Base-by-base conservation (phyloP, 2,888 invertebrate genomes). In the Palloptera scutellata region DNA sequence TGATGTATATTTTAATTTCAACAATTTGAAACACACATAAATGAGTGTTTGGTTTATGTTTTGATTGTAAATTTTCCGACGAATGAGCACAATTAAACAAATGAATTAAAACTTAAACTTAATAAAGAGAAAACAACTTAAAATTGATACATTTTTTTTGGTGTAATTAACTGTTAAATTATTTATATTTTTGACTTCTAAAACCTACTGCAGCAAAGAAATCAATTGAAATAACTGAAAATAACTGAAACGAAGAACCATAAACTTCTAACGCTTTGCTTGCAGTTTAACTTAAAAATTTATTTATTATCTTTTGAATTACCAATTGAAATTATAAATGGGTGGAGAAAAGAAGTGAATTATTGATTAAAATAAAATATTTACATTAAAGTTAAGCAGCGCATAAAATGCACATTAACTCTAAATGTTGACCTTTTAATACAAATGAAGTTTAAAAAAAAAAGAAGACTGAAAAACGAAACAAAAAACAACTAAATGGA, bases 301-400 rank as follows among this genome's bases (percentile, higher is more conserved):
- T 13, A 53, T 8, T 61, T 61, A 62, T n/a, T n/a, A n/a, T n/a
- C n/a, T 67, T 58, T 70, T 65, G 69, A 73, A 62, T 68, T 72
- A 70, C 71, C 69, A 73, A 73, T 74, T 75, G 69, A 79, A 79
- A 79, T 80, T 78, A 81, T 80, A 80, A 81, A 78, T 80, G 79
- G 80, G 82, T 80, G 80, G 81, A 81, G 72, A 74, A 76, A 75
- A 73, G 70, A 73, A 81, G 61, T 66, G 66, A 55, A 61, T 66
- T 43, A 58, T 19, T 59, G 74, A 73, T 72, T 30, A 30, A n/a
- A 30, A 30, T 70, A 55, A 52, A 65, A 58, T 58, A 42, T 67
- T 61, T 67, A 53, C 53, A 41, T 48, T 41, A 20, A 41, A 57
- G 15, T n/a, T 48, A n/a, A 48, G n/a, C n/a, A 30, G 30, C 30